Base-by-base conservation (phyloP, 2,888 invertebrate genomes). In the Eupeodes luniger region DNA sequence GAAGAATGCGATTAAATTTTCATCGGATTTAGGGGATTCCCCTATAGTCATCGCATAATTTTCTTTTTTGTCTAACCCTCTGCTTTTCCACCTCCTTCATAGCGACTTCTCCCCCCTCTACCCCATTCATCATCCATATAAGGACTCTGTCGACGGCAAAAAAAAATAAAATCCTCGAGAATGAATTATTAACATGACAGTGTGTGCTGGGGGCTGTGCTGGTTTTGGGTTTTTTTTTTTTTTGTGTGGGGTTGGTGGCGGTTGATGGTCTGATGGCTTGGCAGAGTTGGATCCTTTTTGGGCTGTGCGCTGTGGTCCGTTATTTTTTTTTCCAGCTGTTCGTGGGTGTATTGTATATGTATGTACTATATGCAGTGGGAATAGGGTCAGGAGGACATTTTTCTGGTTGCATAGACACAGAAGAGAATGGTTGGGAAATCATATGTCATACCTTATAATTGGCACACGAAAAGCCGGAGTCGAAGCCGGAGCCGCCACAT, bases 361-460 rank as follows among this genome's bases (percentile, higher is more conserved):
- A 19, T 34, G 57, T 51, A n/a, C 27, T 67, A 51, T 55, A 16
- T 59, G 47, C 47, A 34, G 47, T 53, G n/a, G 69, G 80, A 88
- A 84, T 84, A 67, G 69, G 81, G 87, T 88, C 74, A 84, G 84
- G 84, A 88, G 87, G 81, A 76, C 86, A 83, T 64, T 80, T 69
- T 80, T 82, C 74, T 78, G 70, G 62, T 47, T 83, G 72, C 72
- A 75, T 74, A 77, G 51, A 77, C 78, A 82, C 16, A 76, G 14
- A 70, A 76, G 14, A 70, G 55, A 67, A 66, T 44, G 75, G 59
- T 64, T 57, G 49, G 67, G 40, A 66, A 80, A 77, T 70, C 88
- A 84, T 81, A 81, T 88, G 88, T 88, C 88, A 85, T 88, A 85
- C 78, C 81, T 40, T 75, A 78, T 85, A 88, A 88, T 88, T 88